Conservation (phyloP, 2,888 invertebrate species). For the Eudemis profundana region DNA sequence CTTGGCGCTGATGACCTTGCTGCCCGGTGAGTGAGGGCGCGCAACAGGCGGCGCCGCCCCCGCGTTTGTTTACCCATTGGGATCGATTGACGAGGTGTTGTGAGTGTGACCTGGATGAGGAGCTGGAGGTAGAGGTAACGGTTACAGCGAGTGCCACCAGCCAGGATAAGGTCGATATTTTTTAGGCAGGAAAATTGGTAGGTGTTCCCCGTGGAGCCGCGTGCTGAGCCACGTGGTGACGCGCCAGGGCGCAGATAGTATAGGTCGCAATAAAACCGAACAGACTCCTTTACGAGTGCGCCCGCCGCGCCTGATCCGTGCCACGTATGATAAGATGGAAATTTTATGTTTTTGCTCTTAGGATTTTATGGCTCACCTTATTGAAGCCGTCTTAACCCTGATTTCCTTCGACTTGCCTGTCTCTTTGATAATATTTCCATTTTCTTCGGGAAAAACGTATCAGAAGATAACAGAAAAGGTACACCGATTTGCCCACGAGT, state of each 20-base stretch:
- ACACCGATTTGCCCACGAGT: neutral
- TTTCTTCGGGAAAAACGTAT: constrained; percentile 13
- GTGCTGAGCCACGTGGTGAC: constrained; percentile 16
- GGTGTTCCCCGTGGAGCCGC: neutral
- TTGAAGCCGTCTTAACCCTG: constrained; percentile 35
- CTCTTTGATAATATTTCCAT: constrained; percentile 25
- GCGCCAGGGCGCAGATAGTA: constrained; percentile 45
- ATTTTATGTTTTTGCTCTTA: constrained; percentile 45
- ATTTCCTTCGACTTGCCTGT: constrained; percentile 34
- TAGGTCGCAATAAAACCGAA: constrained; percentile 62
- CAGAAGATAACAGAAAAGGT: neutral
- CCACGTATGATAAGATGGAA: constrained; percentile 46
- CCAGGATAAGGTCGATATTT: neutral
- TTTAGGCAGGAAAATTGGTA: neutral
- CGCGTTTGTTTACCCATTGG: constrained; percentile 67
- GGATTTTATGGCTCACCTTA: constrained; percentile 44
- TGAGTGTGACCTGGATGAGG: constrained; percentile 62
- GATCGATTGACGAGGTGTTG: constrained; percentile 64
- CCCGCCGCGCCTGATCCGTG: constrained; percentile 44
- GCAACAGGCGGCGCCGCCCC: constrained; percentile 79
- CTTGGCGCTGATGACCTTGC: constrained; percentile 79
- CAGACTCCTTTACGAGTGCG: constrained; percentile 66
- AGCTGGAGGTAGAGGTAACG: constrained; percentile 45
- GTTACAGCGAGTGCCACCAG: constrained; percentile 43
- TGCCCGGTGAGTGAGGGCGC: constrained; percentile 78